A percentile compares a stretch with the other conserved stretches of the same genome.
These are phyloP conservation scores for Yoshiicerus persimilis DNA, from an alignment of 1,140 invertebrate genomes.

Conservation along the genomic window DNA sequence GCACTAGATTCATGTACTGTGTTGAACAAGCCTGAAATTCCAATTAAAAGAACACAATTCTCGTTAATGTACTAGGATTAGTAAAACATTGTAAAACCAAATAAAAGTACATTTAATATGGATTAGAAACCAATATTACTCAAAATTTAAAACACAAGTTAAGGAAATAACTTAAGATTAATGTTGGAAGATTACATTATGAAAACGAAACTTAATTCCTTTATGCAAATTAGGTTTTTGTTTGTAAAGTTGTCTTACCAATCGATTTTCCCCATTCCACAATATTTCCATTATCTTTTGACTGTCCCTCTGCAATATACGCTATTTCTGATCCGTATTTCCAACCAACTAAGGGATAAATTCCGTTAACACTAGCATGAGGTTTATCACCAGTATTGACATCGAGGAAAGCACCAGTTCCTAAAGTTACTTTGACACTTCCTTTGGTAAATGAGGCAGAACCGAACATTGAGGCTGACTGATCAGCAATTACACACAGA, in stretches of 20 bases:
- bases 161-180: not conserved
- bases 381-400: constrained; percentile 78
- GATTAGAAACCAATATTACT: no score
- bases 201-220: no score
- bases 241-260: constrained; percentile 59
- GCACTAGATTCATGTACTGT: constrained; percentile 67
- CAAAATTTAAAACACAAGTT: no score
- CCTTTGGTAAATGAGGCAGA: constrained; percentile 79
- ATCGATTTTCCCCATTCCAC: constrained; percentile 80
- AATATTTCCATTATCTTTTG: constrained; percentile 83
- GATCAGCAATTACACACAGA: constrained; percentile 58
- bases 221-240: not conserved
- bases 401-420: constrained; percentile 91
- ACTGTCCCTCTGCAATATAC: constrained; percentile 80
- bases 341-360: constrained; percentile 88
- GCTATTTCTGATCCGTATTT: constrained; percentile 63
- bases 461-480: constrained; percentile 87
- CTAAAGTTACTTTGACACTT: constrained; percentile 88
- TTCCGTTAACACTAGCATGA: constrained; percentile 70
- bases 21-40: constrained; percentile 67
- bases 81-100: no score
- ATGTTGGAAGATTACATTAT: not conserved
- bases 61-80: no score
- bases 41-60: not conserved
- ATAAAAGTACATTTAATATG: no score